phyloP scores from a whole-genome alignment of 2,113 vertebrate genomes.

The Myiagra hebetior region DNA sequence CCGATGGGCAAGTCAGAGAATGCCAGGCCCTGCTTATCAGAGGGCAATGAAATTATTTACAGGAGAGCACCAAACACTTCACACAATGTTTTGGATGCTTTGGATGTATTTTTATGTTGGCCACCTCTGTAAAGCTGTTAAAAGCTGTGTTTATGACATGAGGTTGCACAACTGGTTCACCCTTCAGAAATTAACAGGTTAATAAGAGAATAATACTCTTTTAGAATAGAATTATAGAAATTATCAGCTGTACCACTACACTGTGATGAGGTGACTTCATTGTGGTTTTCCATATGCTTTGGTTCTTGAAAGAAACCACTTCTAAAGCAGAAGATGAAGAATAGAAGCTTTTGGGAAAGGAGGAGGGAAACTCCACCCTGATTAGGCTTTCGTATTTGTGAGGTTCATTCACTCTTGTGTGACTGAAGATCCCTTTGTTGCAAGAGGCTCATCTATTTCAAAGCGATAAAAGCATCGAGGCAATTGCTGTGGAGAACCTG shows the following conservation, averaged over 20 bases:
- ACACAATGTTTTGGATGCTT: fast-evolving
- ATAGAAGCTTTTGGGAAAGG: neutral
- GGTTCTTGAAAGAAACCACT: neutral
- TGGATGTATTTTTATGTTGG: neutral
- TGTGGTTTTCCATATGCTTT: neutral
- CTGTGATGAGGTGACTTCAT: neutral
- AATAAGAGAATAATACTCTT: neutral
- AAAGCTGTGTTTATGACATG: neutral
- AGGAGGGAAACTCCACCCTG: neutral
- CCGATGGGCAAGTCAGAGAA: neutral
- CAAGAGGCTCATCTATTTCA: neutral
- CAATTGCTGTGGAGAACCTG: slow-evolving; percentile 6
- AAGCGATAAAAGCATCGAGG: slow-evolving; percentile 17
- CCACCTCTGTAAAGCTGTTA: neutral
- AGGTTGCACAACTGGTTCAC: neutral
- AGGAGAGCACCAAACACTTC: neutral
- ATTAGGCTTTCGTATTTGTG: neutral
- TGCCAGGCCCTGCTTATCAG: neutral
- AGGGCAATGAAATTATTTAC: neutral
- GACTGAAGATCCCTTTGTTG: slow-evolving; percentile 34
- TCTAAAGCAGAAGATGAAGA: neutral
- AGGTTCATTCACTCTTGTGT: neutral
- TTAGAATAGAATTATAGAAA: neutral
- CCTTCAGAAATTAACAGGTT: neutral
- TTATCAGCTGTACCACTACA: neutral